Conservation (phyloP, 1,140 invertebrate species). For the Pogonognathellus flavescens region DNA sequence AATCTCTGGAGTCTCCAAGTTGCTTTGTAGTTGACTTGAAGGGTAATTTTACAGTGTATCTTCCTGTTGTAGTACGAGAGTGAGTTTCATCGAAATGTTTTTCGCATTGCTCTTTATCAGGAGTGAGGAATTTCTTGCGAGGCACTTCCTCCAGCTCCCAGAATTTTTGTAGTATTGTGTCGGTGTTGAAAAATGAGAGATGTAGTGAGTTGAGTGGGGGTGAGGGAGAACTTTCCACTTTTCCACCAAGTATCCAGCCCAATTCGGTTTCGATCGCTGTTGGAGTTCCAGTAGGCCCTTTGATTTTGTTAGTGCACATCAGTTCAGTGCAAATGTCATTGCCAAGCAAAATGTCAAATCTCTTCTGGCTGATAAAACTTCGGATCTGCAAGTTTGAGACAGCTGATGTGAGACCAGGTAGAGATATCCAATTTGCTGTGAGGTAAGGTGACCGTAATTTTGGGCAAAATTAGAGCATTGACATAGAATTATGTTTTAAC, state of each 20-base stretch:
- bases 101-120: constrained; percentile 62
- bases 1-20: constrained; percentile 60
- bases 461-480: neutral
- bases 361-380: neutral
- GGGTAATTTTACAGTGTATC: constrained; percentile 65
- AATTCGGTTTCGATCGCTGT: neutral
- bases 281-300: neutral
- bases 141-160: constrained; percentile 68
- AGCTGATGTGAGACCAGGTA: neutral
- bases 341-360: neutral
- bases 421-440: neutral
- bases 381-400: constrained; percentile 67
- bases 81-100: constrained; percentile 63
- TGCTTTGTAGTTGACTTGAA: constrained; percentile 59
- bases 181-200: neutral
- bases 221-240: neutral
- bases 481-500: neutral
- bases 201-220: neutral
- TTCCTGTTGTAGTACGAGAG: constrained; percentile 53
- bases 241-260: neutral
- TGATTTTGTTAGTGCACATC: neutral
- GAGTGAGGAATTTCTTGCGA: neutral
- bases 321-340: neutral
- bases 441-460: neutral
- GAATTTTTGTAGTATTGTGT: constrained; percentile 64